A percentile compares a stretch with the other conserved stretches of the same genome.
Evolutionary conservation across 2,888 invertebrate genomes (phyloP).

Genomic region (Erynnis tages): DNA sequence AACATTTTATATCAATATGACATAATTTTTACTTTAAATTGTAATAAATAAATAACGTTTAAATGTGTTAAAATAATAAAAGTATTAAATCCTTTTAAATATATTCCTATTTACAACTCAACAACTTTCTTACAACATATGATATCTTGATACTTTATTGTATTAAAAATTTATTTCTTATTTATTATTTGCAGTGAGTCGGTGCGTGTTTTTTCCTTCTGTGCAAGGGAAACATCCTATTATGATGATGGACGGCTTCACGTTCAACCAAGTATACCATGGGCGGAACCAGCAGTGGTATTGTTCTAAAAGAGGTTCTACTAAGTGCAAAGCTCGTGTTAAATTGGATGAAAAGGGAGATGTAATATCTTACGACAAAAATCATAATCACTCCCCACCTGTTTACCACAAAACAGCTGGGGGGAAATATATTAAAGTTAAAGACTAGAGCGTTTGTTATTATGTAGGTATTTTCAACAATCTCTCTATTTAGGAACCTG

Average conservation of each 20-base stretch:
- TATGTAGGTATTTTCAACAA: neutral
- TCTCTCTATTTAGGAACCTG: too few species aligned
- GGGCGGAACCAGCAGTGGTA: conserved; percentile 35
- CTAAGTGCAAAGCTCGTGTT: conserved; percentile 36
- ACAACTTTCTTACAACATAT: too few species aligned
- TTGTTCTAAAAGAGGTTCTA: conserved; percentile 32
- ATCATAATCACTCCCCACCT: conserved; percentile 36
- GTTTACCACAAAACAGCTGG: conserved; percentile 1
- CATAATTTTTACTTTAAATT: too few species aligned
- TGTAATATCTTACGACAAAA: conserved; percentile 32
- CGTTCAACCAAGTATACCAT: conserved; percentile 33
- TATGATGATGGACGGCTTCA: conserved; percentile 36
- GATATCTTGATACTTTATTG: too few species aligned
- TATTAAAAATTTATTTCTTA: neutral
- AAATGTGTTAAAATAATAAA: too few species aligned
- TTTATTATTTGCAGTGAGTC: neutral
- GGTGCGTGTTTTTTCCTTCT: conserved; percentile 29
- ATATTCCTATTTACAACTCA: too few species aligned
- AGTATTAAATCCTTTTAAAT: too few species aligned
- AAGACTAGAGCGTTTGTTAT: conserved; percentile 6
- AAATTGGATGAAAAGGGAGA: conserved; percentile 34
- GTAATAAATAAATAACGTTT: too few species aligned
- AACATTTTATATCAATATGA: too few species aligned
- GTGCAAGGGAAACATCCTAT: conserved; percentile 30
- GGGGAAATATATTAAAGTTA: conserved; percentile 29